Evolutionary conservation across 2,113 vertebrate genomes (phyloP).

Genomic region (Perccottus glenii): DNA sequence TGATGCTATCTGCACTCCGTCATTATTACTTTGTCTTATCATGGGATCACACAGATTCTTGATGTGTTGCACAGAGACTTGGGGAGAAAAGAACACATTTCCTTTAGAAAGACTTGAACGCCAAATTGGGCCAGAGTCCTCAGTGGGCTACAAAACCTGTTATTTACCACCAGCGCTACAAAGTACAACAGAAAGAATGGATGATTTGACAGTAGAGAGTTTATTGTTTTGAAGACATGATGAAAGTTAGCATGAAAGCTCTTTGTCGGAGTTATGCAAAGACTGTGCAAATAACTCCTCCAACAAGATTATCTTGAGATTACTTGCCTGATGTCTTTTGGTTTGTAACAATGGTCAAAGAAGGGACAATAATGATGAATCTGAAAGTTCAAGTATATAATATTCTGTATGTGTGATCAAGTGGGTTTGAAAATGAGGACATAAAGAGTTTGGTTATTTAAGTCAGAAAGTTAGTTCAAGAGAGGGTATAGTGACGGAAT

Average conservation of each 20-base stretch:
- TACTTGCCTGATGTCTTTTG: neutral
- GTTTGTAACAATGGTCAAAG: neutral
- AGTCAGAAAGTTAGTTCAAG: no score
- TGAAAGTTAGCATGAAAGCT: neutral
- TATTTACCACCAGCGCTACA: constrained; percentile 25
- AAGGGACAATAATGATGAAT: neutral
- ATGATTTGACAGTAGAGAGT: constrained; percentile 20
- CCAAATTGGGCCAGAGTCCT: constrained; percentile 24
- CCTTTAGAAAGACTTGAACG: neutral
- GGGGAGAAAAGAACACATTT: neutral
- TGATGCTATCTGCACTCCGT: constrained; percentile 33
- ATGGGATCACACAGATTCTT: constrained; percentile 9
- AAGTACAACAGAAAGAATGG: constrained; percentile 15
- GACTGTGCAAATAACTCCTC: neutral
- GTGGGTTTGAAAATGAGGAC: neutral
- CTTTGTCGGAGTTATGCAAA: neutral
- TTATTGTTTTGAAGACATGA: constrained; percentile 21
- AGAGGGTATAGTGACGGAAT: no score
- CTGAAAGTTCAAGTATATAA: neutral
- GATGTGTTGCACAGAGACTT: constrained; percentile 7
- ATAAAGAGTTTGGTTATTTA: neutral
- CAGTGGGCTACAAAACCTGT: constrained; percentile 18
- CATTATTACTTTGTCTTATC: constrained; percentile 24
- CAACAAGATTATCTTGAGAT: neutral
- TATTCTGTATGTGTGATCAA: neutral